Evolutionary conservation across 2,797 vertebrate species (phyloP).

Genomic region (Sebastes hubbsi): DNA sequence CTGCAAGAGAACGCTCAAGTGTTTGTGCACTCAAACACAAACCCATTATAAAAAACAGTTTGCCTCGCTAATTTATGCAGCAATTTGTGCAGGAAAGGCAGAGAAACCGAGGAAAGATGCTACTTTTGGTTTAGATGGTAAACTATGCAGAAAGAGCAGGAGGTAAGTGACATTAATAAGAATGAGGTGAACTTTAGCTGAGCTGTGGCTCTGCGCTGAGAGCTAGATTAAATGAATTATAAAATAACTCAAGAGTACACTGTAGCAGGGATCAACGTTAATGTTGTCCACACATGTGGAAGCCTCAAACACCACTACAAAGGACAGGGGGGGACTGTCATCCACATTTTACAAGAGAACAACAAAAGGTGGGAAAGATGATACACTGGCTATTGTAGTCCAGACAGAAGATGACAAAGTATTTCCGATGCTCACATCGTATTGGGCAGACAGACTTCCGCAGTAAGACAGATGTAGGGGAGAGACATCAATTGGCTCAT

Average conservation of each 20-base stretch:
- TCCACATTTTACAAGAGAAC: slow-evolving; percentile 1
- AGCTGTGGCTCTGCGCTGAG: neutral
- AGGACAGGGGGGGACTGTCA: neutral
- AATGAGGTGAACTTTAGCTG: neutral
- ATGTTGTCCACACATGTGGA: neutral
- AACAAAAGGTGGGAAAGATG: slow-evolving; percentile 29
- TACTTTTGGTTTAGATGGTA: neutral
- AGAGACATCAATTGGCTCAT: neutral
- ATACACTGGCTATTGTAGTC: neutral
- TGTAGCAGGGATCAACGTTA: neutral
- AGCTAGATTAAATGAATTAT: neutral
- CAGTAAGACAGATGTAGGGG: slow-evolving; percentile 1
- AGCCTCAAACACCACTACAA: slow-evolving; percentile 26
- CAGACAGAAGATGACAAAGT: neutral
- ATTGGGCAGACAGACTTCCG: neutral
- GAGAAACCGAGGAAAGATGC: neutral
- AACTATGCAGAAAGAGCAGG: neutral
- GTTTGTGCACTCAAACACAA: neutral
- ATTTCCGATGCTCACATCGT: slow-evolving; percentile 14
- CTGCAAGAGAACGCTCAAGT: neutral
- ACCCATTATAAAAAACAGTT: neutral
- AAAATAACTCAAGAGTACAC: neutral
- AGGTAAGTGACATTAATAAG: neutral
- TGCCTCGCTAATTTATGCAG: neutral
- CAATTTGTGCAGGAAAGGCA: neutral